phyloP scores from a whole-genome alignment of 2,797 vertebrate genomes.

The Platalea minor region DNA sequence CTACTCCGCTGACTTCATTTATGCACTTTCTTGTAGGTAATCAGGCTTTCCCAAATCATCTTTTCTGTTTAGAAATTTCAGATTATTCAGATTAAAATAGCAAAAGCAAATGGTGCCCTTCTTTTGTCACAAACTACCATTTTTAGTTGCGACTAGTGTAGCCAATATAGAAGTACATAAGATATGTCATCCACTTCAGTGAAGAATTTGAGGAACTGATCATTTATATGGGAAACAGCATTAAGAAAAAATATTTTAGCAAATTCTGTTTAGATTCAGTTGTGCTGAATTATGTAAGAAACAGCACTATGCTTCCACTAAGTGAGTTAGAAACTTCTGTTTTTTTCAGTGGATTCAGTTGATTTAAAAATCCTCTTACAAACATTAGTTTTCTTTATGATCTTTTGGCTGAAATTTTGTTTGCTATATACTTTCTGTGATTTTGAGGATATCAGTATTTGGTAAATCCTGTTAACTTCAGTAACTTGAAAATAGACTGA shows the following conservation, averaged over 20 bases:
- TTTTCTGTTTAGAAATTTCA: background rate
- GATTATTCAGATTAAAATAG: background rate
- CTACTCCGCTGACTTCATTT: background rate
- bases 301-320: background rate
- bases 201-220: too few species aligned
- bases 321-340: background rate
- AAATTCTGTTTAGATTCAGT: background rate
- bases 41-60: background rate
- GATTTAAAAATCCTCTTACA: background rate
- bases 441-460: accelerated
- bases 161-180: background rate
- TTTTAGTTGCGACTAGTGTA: background rate
- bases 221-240: background rate
- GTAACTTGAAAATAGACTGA: background rate
- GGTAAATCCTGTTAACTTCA: background rate
- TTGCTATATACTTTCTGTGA: background rate
- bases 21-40: background rate
- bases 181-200: background rate
- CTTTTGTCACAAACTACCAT: too few species aligned
- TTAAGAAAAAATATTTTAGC: background rate
- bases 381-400: background rate
- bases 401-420: background rate
- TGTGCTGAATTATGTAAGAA: background rate
- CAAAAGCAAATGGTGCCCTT: background rate
- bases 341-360: background rate